phyloP scores from a whole-genome alignment of 2,888 invertebrate species.

The Ectemnius continuus region DNA sequence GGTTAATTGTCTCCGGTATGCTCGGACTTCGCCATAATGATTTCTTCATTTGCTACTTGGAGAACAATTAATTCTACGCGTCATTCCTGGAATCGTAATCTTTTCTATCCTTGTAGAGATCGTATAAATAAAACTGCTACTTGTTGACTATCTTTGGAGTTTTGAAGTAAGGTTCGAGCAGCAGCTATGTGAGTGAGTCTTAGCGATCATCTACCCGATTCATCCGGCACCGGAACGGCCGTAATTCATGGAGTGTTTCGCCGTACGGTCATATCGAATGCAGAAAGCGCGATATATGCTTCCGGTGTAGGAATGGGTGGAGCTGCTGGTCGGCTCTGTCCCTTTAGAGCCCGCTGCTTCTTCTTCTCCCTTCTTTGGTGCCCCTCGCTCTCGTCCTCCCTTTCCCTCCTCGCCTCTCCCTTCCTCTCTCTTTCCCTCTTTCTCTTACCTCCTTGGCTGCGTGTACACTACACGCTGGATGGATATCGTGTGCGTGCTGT shows the following conservation, averaged over 20 bases:
- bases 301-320: slow-evolving; percentile 73
- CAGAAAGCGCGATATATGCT: slow-evolving; percentile 73
- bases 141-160: no score
- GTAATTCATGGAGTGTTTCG: slow-evolving; percentile 54
- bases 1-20: slow-evolving; percentile 2
- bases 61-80: no score
- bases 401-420: slow-evolving; percentile 13
- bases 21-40: neutral
- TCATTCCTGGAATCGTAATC: no score
- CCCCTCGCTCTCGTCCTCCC: slow-evolving; percentile 2
- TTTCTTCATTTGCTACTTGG: neutral
- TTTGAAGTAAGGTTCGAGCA: no score
- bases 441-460: neutral
- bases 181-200: no score
- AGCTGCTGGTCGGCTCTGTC: slow-evolving; percentile 65
- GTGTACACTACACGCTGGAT: slow-evolving; percentile 1
- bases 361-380: slow-evolving; percentile 18
- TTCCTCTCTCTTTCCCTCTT: neutral
- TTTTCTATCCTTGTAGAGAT: no score
- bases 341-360: slow-evolving; percentile 58
- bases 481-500: slow-evolving; percentile 53
- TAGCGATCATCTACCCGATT: slow-evolving; percentile 13
- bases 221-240: slow-evolving; percentile 50
- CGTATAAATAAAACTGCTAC: no score
- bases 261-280: slow-evolving; percentile 72